Conservation (phyloP, 2,797 vertebrate genomes). For the Tragelaphus eurycerus region DNA sequence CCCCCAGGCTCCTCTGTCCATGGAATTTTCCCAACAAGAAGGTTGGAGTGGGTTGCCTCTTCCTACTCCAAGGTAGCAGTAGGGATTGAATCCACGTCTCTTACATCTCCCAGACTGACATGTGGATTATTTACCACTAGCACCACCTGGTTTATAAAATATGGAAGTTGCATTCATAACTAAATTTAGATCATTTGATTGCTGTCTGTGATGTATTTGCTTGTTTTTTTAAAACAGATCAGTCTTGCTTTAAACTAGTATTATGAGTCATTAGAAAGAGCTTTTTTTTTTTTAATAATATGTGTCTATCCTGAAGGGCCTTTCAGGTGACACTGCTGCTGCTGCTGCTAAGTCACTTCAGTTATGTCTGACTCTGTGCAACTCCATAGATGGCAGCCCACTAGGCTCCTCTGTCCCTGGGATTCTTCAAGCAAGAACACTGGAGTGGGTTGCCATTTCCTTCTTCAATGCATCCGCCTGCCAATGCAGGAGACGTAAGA, state of each 20-base stretch:
- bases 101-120: neutral
- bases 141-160: neutral
- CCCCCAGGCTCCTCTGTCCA: neutral
- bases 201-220: neutral
- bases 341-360: no score
- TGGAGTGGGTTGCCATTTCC: no score
- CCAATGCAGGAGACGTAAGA: neutral
- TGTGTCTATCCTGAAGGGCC: neutral
- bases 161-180: neutral
- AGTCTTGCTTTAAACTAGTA: neutral
- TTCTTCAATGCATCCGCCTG: no score
- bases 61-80: neutral
- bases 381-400: no score
- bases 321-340: neutral
- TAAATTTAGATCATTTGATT: neutral
- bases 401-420: no score
- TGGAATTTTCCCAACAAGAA: neutral
- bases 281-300: neutral
- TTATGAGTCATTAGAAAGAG: neutral
- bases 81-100: neutral
- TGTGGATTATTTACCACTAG: neutral
- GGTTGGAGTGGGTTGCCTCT: neutral
- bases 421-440: no score
- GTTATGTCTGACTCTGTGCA: no score
- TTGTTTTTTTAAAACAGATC: neutral